These are phyloP conservation scores for Merops nubicus DNA, from an alignment of 2,113 vertebrate genomes.

Conservation along the genomic window DNA sequence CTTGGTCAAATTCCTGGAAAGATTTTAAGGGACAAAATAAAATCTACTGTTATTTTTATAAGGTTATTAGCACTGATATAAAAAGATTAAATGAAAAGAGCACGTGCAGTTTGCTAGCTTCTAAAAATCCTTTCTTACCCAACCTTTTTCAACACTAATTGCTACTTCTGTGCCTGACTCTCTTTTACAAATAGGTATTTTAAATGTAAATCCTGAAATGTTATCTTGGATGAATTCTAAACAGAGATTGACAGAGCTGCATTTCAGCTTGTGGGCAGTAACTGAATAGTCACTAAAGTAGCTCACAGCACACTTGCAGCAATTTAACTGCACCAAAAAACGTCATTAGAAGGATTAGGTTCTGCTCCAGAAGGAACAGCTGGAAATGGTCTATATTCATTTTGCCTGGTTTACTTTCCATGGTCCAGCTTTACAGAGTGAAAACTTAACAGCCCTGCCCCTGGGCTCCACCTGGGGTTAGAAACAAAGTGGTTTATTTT, in stretches of 20 bases:
- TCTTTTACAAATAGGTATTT: not conserved
- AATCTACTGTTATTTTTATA: not conserved
- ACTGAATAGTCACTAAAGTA: not conserved
- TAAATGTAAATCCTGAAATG: not conserved
- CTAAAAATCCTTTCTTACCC: not conserved
- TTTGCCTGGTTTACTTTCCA: not conserved
- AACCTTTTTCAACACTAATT: not conserved
- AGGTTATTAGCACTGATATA: not conserved
- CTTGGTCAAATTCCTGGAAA: not conserved
- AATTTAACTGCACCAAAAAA: not conserved
- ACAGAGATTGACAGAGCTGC: not conserved
- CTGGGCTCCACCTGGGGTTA: not conserved
- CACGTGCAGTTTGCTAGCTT: not conserved
- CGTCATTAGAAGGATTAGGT: not conserved
- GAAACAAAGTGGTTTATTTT: not conserved
- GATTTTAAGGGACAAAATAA: not conserved
- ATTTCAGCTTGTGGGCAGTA: not conserved
- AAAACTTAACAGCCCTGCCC: not conserved
- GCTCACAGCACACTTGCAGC: not conserved
- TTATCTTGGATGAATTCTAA: not conserved
- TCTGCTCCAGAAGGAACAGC: slow-evolving; percentile 11
- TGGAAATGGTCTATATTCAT: not conserved
- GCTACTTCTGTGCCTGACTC: not conserved
- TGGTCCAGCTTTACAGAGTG: not conserved
- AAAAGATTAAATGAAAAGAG: not conserved